Conservation (phyloP, 2,797 vertebrate species). For the Cuniculus paca region DNA sequence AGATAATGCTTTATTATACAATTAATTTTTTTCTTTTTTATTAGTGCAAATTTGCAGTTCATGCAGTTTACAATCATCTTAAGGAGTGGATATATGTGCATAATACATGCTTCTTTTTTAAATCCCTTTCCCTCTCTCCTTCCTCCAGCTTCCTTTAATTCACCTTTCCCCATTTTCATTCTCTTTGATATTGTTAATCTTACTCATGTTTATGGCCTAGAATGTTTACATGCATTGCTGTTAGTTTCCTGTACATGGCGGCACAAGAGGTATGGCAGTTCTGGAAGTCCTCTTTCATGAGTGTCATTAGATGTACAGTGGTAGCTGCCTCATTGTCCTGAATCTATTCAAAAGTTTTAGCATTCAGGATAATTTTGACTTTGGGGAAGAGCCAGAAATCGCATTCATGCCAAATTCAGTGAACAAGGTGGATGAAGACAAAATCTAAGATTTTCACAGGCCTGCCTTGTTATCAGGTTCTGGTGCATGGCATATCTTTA, state of each 20-base stretch:
- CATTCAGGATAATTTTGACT: not conserved
- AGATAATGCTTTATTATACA: not conserved
- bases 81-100: not conserved
- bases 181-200: not conserved
- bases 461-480: not conserved
- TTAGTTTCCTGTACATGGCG: not conserved
- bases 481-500: not conserved
- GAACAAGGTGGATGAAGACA: not conserved
- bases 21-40: not conserved
- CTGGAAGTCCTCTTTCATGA: not conserved
- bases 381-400: not conserved
- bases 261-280: not conserved
- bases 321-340: not conserved
- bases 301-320: not conserved
- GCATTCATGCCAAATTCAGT: not conserved
- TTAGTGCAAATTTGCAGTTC: not conserved
- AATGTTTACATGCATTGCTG: not conserved
- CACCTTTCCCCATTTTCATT: not conserved
- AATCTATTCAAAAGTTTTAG: not conserved
- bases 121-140: not conserved
- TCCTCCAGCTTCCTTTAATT: not conserved
- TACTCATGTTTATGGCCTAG: not conserved
- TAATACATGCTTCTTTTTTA: not conserved
- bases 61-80: not conserved
- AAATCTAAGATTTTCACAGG: not conserved